phyloP scores from a whole-genome alignment of 2,113 vertebrate species.

The rabbit (Oryctolagus cuniculus) region mOryCun1.1 NC_091434.1:170814501-170815000 shows the following conservation, averaged over 20 bases:
- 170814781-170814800: neutral
- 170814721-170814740: neutral
- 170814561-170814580: neutral
- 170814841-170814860: neutral
- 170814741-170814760: neutral
- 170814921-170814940: neutral
- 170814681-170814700: neutral
- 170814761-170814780: neutral
- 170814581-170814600: slow-evolving; percentile 5
- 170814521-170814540: slow-evolving; percentile 25
- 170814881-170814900: neutral
- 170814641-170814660: neutral
- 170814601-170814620: neutral
- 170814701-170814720: neutral
- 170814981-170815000: slow-evolving; percentile 20
- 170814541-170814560: neutral
- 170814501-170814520: neutral
- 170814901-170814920: neutral
- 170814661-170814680: neutral
- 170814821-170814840: neutral
- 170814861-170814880: neutral
- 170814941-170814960: neutral
- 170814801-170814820: neutral
- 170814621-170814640: neutral
- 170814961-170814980: neutral